Percentiles rank a stretch among this genome's conserved stretches.
Evolutionary conservation across 2,888 invertebrate species (phyloP).

Genomic region (Colletes collaris): DNA sequence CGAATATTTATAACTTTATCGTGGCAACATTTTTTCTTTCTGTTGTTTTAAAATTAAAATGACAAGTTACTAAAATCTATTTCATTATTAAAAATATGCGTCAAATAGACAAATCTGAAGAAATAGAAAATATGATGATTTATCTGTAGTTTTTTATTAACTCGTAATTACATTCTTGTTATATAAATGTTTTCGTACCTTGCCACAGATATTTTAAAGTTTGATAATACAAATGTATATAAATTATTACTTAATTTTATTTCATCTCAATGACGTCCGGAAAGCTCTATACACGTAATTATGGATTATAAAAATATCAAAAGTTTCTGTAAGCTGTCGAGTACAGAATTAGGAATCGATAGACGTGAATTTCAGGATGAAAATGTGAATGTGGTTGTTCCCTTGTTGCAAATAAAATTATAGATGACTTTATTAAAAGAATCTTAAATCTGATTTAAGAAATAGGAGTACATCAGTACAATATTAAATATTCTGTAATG

Average conservation of each 20-base stretch:
- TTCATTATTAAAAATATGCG: slow-evolving; percentile 2
- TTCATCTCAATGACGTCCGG: neutral
- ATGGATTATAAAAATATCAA: slow-evolving; percentile 14
- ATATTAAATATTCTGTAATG: slow-evolving; percentile 69
- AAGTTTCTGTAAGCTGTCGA: too few species aligned
- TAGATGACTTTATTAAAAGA: slow-evolving; percentile 65
- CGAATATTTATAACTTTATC: slow-evolving; percentile 17
- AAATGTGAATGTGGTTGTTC: slow-evolving; percentile 38
- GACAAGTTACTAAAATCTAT: neutral
- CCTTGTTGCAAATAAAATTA: slow-evolving; percentile 59
- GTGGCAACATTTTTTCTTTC: slow-evolving; percentile 15
- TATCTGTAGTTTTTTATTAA: slow-evolving; percentile 17
- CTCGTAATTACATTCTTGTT: slow-evolving; percentile 19
- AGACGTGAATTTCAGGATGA: slow-evolving; percentile 32
- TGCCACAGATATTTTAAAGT: neutral
- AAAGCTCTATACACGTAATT: slow-evolving; percentile 22
- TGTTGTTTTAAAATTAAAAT: slow-evolving; percentile 24
- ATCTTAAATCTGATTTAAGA: slow-evolving; percentile 57
- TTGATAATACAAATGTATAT: neutral
- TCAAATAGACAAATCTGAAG: slow-evolving; percentile 3
- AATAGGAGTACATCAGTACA: slow-evolving; percentile 64
- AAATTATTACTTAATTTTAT: neutral
- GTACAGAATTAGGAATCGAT: neutral
- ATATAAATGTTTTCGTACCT: neutral
- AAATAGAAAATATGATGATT: slow-evolving; percentile 15